phyloP scores from a whole-genome alignment of 2,797 vertebrate genomes.

The Strix occidentalis region DNA sequence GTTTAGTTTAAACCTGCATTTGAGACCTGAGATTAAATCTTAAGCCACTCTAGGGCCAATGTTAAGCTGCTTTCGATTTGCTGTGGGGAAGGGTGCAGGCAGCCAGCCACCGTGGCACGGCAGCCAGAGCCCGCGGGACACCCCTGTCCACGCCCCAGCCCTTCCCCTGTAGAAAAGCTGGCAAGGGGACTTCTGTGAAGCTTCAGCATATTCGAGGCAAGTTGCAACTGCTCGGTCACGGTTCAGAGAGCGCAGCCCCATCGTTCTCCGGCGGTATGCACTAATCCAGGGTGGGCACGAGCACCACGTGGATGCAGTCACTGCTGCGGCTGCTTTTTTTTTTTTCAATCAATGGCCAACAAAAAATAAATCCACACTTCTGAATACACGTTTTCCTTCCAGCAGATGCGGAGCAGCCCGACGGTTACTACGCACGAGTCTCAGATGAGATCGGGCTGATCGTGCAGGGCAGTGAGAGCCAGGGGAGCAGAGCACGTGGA shows the following conservation, averaged over 20 bases:
- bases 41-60: not conserved
- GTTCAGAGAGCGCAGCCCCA: not conserved
- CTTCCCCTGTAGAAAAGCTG: fast-evolving
- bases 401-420: not conserved
- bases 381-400: not conserved
- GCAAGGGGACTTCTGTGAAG: not conserved
- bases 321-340: not conserved
- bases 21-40: not conserved
- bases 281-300: not conserved
- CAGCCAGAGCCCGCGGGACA: fast-evolving
- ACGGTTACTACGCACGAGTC: slow-evolving; percentile 78
- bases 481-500: not conserved
- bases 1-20: not conserved
- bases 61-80: not conserved
- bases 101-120: not conserved
- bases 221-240: fast-evolving
- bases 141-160: not conserved
- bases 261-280: fast-evolving
- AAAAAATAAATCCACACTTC: fast-evolving
- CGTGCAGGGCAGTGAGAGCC: slow-evolving; percentile 60
- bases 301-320: not conserved
- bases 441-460: slow-evolving; percentile 81
- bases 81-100: fast-evolving
- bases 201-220: fast-evolving
- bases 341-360: fast-evolving